A percentile compares a stretch with the other conserved stretches of the same genome.
Conservation (phyloP, 2,888 invertebrate species). For the Ashinkailepas kermadecensis region DNA sequence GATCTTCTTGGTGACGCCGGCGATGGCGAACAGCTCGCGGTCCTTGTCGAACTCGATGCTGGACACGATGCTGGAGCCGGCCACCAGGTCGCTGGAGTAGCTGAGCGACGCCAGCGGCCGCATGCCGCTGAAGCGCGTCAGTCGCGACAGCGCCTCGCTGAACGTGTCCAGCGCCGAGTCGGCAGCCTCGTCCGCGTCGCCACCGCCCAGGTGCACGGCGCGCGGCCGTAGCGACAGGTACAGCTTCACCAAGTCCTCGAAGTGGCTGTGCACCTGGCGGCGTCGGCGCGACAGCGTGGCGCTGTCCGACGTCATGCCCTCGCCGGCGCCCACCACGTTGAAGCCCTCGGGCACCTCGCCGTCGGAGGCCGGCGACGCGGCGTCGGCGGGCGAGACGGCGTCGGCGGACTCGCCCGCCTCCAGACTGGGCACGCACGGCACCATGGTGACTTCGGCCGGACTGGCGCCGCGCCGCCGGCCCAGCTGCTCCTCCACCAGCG, state of each 20-base stretch:
- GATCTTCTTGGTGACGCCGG: slow-evolving; percentile 88
- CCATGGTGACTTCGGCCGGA: background rate
- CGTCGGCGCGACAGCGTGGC: background rate
- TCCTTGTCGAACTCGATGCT: slow-evolving; percentile 96
- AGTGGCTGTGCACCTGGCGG: slow-evolving; percentile 62
- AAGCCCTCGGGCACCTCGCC: slow-evolving; percentile 29
- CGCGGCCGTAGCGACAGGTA: slow-evolving; percentile 71
- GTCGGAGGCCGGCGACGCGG: slow-evolving; percentile 1
- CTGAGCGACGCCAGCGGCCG: slow-evolving; percentile 76
- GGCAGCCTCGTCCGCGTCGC: slow-evolving; percentile 35
- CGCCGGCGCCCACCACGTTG: slow-evolving; percentile 25
- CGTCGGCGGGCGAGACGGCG: background rate
- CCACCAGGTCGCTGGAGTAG: slow-evolving; percentile 78
- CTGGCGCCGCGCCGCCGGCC: slow-evolving; percentile 33
- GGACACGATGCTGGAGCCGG: slow-evolving; percentile 66
- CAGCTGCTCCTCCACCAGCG: slow-evolving; percentile 60
- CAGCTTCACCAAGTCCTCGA: slow-evolving; percentile 79
- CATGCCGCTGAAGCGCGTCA: slow-evolving; percentile 69
- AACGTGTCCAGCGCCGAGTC: slow-evolving; percentile 60
- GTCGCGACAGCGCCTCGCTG: slow-evolving; percentile 74
- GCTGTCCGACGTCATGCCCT: background rate
- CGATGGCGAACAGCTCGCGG: slow-evolving; percentile 90
- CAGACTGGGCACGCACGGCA: slow-evolving; percentile 5
- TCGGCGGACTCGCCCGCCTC: background rate
- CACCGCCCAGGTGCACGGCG: slow-evolving; percentile 56